Evolutionary conservation across 2,797 vertebrate genomes (phyloP), one percentile per base, ranked within the genome.

Genomic region (Sebastes cheni): DNA sequence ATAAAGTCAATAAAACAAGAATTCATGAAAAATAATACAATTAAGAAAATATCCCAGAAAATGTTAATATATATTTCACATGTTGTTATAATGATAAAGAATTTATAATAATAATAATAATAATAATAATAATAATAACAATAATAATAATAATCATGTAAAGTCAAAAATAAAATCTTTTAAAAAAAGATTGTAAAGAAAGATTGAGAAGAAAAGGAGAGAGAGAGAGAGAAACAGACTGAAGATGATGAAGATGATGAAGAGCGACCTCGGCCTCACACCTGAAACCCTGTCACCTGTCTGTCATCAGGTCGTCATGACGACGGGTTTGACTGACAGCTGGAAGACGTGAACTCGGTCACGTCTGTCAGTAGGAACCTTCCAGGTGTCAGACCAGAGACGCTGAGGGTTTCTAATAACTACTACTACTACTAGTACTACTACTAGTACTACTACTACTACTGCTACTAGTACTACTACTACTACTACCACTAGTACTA

Each of bases 261-360:
- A 13, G 8, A 27, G 61, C 6, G 60, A 67, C 54, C 69, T 10
- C 30, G 3, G 18, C 22, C 18, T 78, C 59, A 56, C 75, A 52
- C 34, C 34, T 65, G 30, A 66, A 42, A n/a, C 20, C 18, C 11
- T 5, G 27, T 42, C 2, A 6, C 12, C 30, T 42, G 39, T 36
- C 70, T 77, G 83, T 84, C 79, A 42, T 23, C 77, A 30, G 14
- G 77, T 68, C 10, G 27, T 69, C 69, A 39, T 39, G 69, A 13
- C 1, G 8, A 73, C 12, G 16, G 14, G 12, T 66, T 62, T 70
- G 80, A 85, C 3, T 60, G 84, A 75, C 87, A 75, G 81, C n/a
- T 2, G 46, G 22, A 50, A 13, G 7, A 23, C 25, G 27, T 76
- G n/a, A 77, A 46, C 75, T n/a, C 20, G 6, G 69, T 73, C 59